Base-by-base conservation (phyloP, 2,888 invertebrate species). In the Drosophila kokeensis region DNA sequence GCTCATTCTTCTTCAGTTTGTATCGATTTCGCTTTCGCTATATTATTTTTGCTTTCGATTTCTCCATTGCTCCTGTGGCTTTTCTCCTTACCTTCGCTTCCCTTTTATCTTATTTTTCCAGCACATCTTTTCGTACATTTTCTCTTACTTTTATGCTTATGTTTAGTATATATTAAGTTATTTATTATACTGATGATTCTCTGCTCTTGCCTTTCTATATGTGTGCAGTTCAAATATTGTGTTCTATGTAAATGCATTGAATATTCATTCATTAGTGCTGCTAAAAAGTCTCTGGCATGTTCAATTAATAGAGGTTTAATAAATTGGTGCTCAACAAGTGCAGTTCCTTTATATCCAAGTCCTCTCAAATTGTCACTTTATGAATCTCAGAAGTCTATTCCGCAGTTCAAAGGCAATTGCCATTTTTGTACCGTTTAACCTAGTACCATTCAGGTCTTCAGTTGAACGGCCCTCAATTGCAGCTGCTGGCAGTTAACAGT, bases 261-360 rank as follows among this genome's bases (percentile, higher is more conserved):
- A 4, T n/a, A 27, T 36, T 66, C 29, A 50, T 60, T 29, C 10
- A 7, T 53, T 15, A 13, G 60, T 70, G 61, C 61, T 55, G 48
- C 21, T 24, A 32, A 13, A 29, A n/a, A 13, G 2, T 13, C 30
- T 18, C 10, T 29, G 45, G 21, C 29, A 32, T 5, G 15, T 13
- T 21, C 18, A 48, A 29, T 24, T 32, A 36, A 62, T 24, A 30
- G 18, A 36, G 27, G 24, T 48, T 24, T 24, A 55, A 13, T n/a
- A 49, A 50, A 32, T 42, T 21, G 21, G 68, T 70, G 67, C 67
- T 27, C 30, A 7, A 29, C 24, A 42, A 27, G 57, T 68, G 57
- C 50, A 42, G 34, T 36, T 45, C 4, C n/a, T 38, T 34, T 24
- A 34, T 29, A 10, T 15, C 5, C 10, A 29, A 40, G 15, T 40